These are phyloP conservation scores for Pristionchus arcanus DNA, from an alignment of 2,888 invertebrate genomes.

Conservation along the genomic window DNA sequence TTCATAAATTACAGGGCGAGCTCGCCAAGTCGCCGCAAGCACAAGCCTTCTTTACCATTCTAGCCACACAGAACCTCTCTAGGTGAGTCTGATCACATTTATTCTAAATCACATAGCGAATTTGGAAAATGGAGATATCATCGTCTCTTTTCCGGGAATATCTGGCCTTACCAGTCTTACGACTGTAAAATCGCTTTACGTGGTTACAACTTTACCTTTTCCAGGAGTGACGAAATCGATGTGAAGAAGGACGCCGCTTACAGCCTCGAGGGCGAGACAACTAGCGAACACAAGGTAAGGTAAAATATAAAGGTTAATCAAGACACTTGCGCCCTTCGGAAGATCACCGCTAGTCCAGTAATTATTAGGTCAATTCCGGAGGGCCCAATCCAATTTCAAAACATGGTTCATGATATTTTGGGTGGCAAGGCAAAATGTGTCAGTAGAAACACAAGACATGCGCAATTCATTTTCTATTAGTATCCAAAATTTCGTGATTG, in stretches of 20 bases:
- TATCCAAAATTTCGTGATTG: background rate
- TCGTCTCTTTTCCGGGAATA: no score
- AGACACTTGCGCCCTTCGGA: no score
- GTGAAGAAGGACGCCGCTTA: background rate
- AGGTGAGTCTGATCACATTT: background rate
- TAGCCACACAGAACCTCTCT: background rate
- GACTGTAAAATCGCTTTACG: no score
- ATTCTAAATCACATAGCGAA: background rate
- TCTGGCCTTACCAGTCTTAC: no score
- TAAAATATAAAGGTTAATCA: no score
- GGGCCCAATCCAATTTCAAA: no score
- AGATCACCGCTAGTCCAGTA: no score
- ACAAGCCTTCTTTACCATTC: background rate
- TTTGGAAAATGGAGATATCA: background rate
- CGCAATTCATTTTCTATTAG: background rate
- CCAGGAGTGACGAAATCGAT: background rate
- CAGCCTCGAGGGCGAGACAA: background rate
- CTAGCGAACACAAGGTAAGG: background rate
- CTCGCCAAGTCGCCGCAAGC: background rate
- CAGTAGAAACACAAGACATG: background rate
- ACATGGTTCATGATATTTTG: no score
- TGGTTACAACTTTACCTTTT: no score
- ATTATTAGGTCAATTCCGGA: no score
- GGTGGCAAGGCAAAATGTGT: background rate
- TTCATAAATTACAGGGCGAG: background rate